Base-by-base conservation (phyloP, 1,140 invertebrate genomes). In the Sminthurides bifidus region DNA sequence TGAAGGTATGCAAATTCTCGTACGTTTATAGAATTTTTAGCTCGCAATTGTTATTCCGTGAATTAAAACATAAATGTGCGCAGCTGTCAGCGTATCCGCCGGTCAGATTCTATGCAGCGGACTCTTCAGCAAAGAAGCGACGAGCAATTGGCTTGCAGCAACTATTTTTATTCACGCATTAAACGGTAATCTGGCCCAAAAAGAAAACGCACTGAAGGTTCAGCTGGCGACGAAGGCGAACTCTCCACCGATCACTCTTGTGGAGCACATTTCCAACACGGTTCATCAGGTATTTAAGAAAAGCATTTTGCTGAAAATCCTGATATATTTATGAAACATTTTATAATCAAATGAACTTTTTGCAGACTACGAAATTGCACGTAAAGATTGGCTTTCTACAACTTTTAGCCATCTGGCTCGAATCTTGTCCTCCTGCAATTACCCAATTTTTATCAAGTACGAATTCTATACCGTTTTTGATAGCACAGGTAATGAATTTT, bases 141-240 rank as follows among this genome's bases (percentile, higher is more conserved):
- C 93, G n/a, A 92, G 87, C n/a, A 95, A 92, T 70, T 98, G 95
- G 95, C 93, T 96, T 72, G 87, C 90, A 1, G 78, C 92, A 0
- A 85, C 97, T 3, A 86, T 91, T 12, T 72, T 98, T 15, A 84
- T 89, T 64, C 89, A 98, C 66, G 81, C 83, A 0, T 72, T 98
- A n/a, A 80, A 91, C 1, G 89, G 94, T 56, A 93, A 92, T 69
- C 75, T 79, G 2, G 79, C 78, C 4, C 86, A 95, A 66, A 95
- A 95, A 69, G 91, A 96, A 67, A 85, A 93, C 67, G 70, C 98
- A n/a, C 70, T 98, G 2, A 74, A 89, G 57, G 93, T 98, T 14
- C 77, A 96, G 53, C 73, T 98, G 33, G 87, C 92, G 0, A 92
- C 89, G 0, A 84, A 83, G 65, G 77, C 85, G 10, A 86, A 85